Evolutionary conservation across 2,888 invertebrate species (phyloP).

Genomic region (Drosophila setosimentum): DNA sequence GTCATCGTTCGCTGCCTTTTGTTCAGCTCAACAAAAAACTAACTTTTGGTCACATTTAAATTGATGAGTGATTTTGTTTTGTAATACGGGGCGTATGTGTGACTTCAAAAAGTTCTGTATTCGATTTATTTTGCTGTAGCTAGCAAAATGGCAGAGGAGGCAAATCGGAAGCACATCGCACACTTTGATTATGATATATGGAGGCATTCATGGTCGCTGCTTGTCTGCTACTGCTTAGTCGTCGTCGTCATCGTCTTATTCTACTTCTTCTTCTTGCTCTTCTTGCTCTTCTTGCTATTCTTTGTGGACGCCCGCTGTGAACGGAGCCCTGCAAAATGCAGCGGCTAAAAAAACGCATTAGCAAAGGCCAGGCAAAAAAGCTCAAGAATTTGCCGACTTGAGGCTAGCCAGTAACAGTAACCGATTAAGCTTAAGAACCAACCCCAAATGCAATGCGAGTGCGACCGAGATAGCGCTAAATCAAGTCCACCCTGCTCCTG

Average conservation of each 20-base stretch:
- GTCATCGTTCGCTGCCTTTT: constrained; percentile 50
- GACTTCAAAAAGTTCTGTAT: constrained; percentile 43
- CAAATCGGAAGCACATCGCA: constrained; percentile 68
- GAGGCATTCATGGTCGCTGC: constrained; percentile 52
- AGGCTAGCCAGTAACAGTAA: constrained; percentile 65
- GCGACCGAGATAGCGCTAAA: constrained; percentile 18
- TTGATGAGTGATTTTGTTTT: constrained; percentile 69
- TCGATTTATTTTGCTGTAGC: neutral
- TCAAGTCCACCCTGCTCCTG: constrained; percentile 25
- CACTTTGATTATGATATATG: constrained; percentile 71
- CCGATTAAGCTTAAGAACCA: constrained; percentile 68
- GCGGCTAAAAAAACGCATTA: constrained; percentile 69
- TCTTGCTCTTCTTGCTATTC: constrained; percentile 2
- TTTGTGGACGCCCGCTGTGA: constrained; percentile 43
- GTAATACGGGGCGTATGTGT: constrained; percentile 63
- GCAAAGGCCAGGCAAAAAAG: constrained; percentile 37
- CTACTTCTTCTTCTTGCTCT: constrained; percentile 3
- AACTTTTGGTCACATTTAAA: constrained; percentile 47
- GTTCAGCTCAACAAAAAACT: constrained; percentile 19
- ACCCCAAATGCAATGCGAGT: constrained; percentile 28
- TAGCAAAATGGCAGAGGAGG: constrained; percentile 11
- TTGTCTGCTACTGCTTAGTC: neutral
- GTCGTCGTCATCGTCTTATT: too few species aligned
- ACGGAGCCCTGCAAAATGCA: constrained; percentile 13
- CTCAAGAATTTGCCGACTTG: constrained; percentile 56